These are phyloP conservation scores for Nudaria mundana DNA, from an alignment of 2,888 invertebrate species.

Conservation along the genomic window DNA sequence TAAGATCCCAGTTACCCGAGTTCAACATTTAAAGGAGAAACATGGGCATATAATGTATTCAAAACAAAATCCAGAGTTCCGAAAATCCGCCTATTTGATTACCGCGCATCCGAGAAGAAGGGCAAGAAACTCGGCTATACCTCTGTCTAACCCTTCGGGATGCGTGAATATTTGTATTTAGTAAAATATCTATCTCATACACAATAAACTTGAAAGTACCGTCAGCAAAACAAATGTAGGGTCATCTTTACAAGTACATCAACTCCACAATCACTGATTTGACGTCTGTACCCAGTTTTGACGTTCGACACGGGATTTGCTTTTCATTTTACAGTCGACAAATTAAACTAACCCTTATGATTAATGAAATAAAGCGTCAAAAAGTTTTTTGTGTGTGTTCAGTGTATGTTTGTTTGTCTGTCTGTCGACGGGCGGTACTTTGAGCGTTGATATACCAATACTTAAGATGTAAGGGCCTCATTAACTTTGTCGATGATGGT, in stretches of 20 bases:
- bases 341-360: too few relatives aligned
- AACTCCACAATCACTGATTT: slow-evolving; percentile 33
- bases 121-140: not conserved
- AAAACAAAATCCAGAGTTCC: too few relatives aligned
- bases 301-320: slow-evolving; percentile 14
- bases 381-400: too few relatives aligned
- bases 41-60: too few relatives aligned
- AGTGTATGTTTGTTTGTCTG: slow-evolving; percentile 18
- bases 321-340: not conserved
- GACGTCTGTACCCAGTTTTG: slow-evolving; percentile 29
- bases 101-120: too few relatives aligned
- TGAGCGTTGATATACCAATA: slow-evolving; percentile 38
- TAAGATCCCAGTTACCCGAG: too few relatives aligned
- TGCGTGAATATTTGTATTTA: too few relatives aligned
- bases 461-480: slow-evolving; percentile 38
- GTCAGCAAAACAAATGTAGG: slow-evolving; percentile 29
- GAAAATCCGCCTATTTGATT: too few relatives aligned
- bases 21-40: too few relatives aligned
- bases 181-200: too few relatives aligned
- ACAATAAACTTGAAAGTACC: slow-evolving; percentile 22
- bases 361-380: too few relatives aligned
- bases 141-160: too few relatives aligned
- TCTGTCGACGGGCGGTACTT: slow-evolving; percentile 28
- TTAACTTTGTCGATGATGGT: slow-evolving; percentile 37
- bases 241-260: slow-evolving; percentile 32